phyloP scores from a whole-genome alignment of 2,113 vertebrate genomes.

The Grammomys dolichurus region DNA sequence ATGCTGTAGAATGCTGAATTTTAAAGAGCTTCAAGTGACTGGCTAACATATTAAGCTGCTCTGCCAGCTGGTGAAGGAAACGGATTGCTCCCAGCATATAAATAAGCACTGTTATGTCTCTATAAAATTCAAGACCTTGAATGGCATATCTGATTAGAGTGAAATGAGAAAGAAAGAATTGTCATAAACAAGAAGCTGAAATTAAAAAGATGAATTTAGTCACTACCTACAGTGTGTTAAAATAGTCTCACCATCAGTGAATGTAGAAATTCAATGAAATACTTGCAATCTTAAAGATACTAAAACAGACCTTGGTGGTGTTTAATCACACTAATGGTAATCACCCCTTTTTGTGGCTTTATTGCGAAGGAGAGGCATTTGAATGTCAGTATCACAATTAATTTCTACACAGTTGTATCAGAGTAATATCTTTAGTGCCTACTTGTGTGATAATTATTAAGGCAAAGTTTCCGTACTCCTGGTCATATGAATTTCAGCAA shows the following conservation, averaged over 20 bases:
- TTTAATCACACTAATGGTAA: slow-evolving; percentile 37
- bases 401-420: slow-evolving; percentile 22
- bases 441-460: neutral
- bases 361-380: slow-evolving; percentile 20
- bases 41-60: slow-evolving; percentile 77
- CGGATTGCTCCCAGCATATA: slow-evolving; percentile 76
- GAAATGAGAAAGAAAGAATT: slow-evolving; percentile 73
- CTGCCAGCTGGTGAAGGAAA: slow-evolving; percentile 77
- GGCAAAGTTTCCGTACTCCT: slow-evolving; percentile 17
- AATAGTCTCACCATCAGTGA: slow-evolving; percentile 62
- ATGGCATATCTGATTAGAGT: slow-evolving; percentile 79
- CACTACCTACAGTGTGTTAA: slow-evolving; percentile 66
- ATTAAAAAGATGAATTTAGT: slow-evolving; percentile 65
- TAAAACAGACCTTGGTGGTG: slow-evolving; percentile 3
- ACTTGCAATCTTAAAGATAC: slow-evolving; percentile 61
- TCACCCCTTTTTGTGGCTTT: neutral
- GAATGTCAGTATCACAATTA: slow-evolving; percentile 56
- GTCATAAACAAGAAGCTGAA: slow-evolving; percentile 47
- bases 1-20: slow-evolving; percentile 61
- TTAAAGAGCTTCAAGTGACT: slow-evolving; percentile 78
- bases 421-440: neutral
- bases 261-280: slow-evolving; percentile 73
- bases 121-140: slow-evolving; percentile 80
- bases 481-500: neutral
- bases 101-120: slow-evolving; percentile 77